A percentile compares a stretch with the other conserved stretches of the same genome.
Evolutionary conservation across 2,113 vertebrate species (phyloP).

Genomic region (Glaucomys volans): DNA sequence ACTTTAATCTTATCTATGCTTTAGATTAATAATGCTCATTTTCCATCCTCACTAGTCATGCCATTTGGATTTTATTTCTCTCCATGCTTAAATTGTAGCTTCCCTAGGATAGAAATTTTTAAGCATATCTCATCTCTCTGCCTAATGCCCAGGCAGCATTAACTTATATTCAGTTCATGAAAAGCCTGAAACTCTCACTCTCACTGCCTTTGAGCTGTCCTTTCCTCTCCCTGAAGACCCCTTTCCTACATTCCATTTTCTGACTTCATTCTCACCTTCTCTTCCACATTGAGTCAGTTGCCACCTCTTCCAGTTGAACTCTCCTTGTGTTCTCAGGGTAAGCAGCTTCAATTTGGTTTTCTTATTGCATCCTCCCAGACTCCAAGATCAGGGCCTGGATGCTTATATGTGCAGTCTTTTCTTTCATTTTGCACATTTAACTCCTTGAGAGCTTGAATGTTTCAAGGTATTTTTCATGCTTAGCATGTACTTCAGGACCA

Average conservation of each 20-base stretch:
- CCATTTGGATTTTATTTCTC: background rate
- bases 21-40: background rate
- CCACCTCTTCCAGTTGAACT: too few species aligned
- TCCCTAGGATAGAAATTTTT: background rate
- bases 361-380: background rate
- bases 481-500: background rate
- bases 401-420: background rate
- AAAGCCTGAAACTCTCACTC: background rate
- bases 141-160: background rate
- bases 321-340: background rate
- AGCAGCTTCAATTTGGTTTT: background rate
- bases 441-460: background rate
- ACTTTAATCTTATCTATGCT: background rate
- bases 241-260: background rate
- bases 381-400: background rate
- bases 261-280: background rate
- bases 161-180: background rate
- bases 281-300: background rate
- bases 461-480: background rate
- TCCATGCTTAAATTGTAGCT: background rate
- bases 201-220: accelerated
- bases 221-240: background rate
- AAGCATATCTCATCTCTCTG: background rate
- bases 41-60: accelerated
- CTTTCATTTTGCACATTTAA: background rate